Evolutionary conservation across 2,113 vertebrate species (phyloP), one percentile per base, ranked within the genome.

Genomic region (Nesogale talazaci): DNA sequence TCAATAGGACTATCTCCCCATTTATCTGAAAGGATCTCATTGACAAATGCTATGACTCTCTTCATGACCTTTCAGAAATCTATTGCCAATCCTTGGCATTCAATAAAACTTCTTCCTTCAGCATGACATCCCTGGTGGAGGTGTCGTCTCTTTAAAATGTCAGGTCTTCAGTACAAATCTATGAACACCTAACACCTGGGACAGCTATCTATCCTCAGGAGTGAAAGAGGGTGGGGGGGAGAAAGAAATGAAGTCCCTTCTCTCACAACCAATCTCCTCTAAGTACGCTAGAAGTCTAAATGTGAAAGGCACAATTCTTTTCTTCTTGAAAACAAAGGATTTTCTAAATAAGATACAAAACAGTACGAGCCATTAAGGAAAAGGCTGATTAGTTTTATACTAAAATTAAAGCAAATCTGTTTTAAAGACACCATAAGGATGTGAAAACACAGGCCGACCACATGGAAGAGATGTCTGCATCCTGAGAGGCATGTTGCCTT

Each of bases 101-200:
- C 96, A 97, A 96, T 97, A 97, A 97, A 97, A 70, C 77, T 96
- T 94, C 78, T 92, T 92, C 79, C 93, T 95, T 93, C 67, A 92
- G 97, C 97, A 97, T 95, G 74, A 84, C 46, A 94, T 67, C 63
- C 40, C n/a, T 25, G 7, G 34, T 89, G 77, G 6, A 36, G 0
- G 4, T 89, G 86, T 93, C 84, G 95, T 88, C 7, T 86, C 78
- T 93, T 90, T 78, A 83, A 90, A 89, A 92, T 38, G 34, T 75
- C 17, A 1, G 74, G 77, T 56, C 29, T 34, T 2, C 25, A 29
- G 20, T 36, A 61, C 5, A 63, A 57, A 14, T 31, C 20, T 65
- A 65, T 65, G 63, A 23, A 65, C 63, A 65, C 23, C 63, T 27
- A 27, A 10, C 25, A 63, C 19, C 38, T 42, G 74, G 22, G 25